phyloP scores from a whole-genome alignment of 2,888 invertebrate genomes.

The Mimas tiliae region DNA sequence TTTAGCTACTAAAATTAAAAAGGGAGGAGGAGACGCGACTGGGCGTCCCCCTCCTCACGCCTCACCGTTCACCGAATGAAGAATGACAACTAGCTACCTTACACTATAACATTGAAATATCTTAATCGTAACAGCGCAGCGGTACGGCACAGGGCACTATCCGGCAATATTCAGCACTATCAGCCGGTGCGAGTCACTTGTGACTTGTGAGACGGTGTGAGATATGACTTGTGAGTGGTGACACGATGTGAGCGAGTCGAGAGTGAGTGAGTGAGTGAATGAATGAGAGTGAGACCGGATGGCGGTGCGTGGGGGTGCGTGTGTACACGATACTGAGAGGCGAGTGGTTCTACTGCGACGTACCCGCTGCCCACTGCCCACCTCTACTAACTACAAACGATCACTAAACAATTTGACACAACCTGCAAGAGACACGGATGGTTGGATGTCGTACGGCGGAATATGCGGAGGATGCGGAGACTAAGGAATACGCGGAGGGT shows the following conservation, averaged over 20 bases:
- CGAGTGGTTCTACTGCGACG: conserved; percentile 5
- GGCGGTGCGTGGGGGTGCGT: conserved; percentile 27
- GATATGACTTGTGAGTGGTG: neutral
- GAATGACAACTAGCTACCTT: conserved; percentile 38
- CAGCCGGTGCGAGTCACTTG: neutral
- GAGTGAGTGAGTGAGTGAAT: neutral
- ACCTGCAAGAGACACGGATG: conserved; percentile 45
- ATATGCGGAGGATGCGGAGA: conserved; percentile 31
- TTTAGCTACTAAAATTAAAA: conserved; percentile 82
- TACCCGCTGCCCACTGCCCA: neutral
- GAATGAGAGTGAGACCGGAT: conserved; percentile 25
- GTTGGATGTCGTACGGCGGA: conserved; percentile 18
- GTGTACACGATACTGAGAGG: conserved; percentile 30
- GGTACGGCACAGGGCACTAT: conserved; percentile 12
- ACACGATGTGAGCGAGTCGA: conserved; percentile 15
- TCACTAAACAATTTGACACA: conserved; percentile 49
- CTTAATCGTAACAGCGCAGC: conserved; percentile 15
- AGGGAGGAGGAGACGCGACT: conserved; percentile 65
- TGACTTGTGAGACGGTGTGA: too few relatives aligned
- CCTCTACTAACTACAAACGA: conserved; percentile 40
- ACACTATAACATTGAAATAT: conserved; percentile 26
- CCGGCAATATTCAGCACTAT: conserved; percentile 11
- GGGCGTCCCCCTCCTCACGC: conserved; percentile 37
- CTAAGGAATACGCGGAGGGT: conserved; percentile 28
- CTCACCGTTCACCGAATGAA: conserved; percentile 19